Percentiles rank a stretch among this genome's conserved stretches.
phyloP scores from a whole-genome alignment of 2,888 invertebrate species.

The Lasioglossum oenotherae region DNA sequence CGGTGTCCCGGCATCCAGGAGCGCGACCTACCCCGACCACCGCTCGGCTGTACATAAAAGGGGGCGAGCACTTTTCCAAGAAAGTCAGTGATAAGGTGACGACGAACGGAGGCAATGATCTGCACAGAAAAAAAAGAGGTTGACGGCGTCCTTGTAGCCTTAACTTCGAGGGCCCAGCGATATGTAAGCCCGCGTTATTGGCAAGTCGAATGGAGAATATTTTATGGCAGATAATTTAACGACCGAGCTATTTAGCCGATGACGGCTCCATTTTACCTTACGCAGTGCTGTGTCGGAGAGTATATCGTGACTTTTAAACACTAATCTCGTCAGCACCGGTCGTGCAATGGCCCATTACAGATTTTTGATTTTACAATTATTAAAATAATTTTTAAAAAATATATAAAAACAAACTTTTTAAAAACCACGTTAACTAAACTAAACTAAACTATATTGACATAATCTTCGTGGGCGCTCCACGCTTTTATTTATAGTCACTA shows the following conservation, averaged over 20 bases:
- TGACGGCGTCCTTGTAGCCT: conserved; percentile 59
- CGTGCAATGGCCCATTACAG: too few relatives aligned
- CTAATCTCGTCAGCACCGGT: too few relatives aligned
- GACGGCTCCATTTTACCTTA: background rate
- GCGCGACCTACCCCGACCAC: conserved; percentile 41
- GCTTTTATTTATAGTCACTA: too few relatives aligned
- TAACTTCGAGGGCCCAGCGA: conserved; percentile 60
- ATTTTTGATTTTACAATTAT: too few relatives aligned
- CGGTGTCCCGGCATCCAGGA: conserved; percentile 50
- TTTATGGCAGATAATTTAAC: background rate
- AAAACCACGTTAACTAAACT: too few relatives aligned
- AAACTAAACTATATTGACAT: too few relatives aligned
- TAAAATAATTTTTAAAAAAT: too few relatives aligned
- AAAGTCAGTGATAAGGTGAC: conserved; percentile 75
- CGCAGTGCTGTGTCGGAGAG: background rate
- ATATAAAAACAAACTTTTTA: too few relatives aligned
- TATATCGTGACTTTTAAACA: background rate
- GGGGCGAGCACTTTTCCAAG: conserved; percentile 24
- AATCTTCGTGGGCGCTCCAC: too few relatives aligned
- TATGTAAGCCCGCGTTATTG: background rate
- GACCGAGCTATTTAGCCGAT: background rate
- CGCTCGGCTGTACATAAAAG: conserved; percentile 49
- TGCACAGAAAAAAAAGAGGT: conserved; percentile 72
- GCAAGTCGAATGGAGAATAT: background rate
- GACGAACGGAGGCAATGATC: conserved; percentile 78